Base-by-base conservation (phyloP, 2,888 invertebrate genomes). In the Thalpophila matura region DNA sequence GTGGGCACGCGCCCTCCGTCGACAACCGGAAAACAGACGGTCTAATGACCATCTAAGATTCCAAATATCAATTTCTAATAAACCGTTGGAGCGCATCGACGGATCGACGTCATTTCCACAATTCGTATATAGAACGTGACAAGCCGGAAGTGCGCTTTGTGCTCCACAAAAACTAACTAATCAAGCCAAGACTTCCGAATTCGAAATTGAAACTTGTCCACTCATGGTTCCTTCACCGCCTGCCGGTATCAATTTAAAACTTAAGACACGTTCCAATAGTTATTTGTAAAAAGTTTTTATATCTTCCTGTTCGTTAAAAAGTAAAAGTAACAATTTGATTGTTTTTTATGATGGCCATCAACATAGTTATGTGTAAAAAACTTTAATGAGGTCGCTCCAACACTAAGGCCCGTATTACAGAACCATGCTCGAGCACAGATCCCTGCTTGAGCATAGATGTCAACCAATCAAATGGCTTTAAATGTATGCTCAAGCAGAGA, bases 41-140 rank as follows among this genome's bases (percentile, higher is more conserved):
- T 91, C 89, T 93, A 94, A 94, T 94, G 87, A 88, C 86, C 88
- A 82, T 89, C 91, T 91, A 87, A 93, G 93, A 92, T 89, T 88
- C 90, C 90, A 90, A 92, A 94, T 94, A 94, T 94, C 94, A 94
- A 94, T 95, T 95, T 94, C 93, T 86, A 85, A 86, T 86, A 87
- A 89, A 83, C 85, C 86, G 83, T 86, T 90, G 89, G 86, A 89
- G 91, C 91, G 91, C 82, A 79, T 86, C 88, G 81, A 84, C 87
- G 86, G 84, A 81, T 86, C 88, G 83, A 86, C 89, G 87, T 86
- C 88, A 86, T 86, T 86, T 86, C 82, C 80, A 79, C 74, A 85
- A 84, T 87, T 87, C 81, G 84, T 87, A 87, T 83, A 89, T 83
- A 84, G 88, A 86, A 90, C 86, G 72, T 80, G 83, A 84, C 82